phyloP scores from a whole-genome alignment of 2,888 invertebrate genomes.

The Tricholauxania praeusta region DNA sequence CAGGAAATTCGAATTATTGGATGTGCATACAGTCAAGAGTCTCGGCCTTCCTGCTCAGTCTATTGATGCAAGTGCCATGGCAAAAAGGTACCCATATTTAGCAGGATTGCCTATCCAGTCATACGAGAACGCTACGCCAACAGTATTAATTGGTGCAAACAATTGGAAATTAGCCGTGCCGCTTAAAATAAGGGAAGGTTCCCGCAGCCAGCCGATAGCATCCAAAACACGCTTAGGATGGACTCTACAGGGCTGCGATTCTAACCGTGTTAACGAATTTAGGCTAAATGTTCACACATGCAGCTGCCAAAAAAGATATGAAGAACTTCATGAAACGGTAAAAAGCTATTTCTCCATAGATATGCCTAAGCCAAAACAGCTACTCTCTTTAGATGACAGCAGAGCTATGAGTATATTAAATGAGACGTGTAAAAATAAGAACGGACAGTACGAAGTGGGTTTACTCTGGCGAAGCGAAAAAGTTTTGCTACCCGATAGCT shows the following conservation, averaged over 20 bases:
- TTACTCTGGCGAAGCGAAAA: constrained; percentile 49
- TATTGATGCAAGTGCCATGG: background rate
- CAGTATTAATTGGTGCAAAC: constrained; percentile 24
- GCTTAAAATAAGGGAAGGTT: constrained; percentile 37
- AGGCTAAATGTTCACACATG: constrained; percentile 33
- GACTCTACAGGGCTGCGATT: constrained; percentile 27
- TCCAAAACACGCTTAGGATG: constrained; percentile 38
- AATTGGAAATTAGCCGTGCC: constrained; percentile 38
- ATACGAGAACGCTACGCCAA: constrained; percentile 23
- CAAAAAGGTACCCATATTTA: constrained; percentile 11
- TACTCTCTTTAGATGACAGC: constrained; percentile 35
- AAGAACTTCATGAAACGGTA: constrained; percentile 30
- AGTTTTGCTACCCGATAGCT: constrained; percentile 40
- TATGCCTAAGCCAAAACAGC: constrained; percentile 6
- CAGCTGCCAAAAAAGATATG: constrained; percentile 28
- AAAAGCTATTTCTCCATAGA: constrained; percentile 32
- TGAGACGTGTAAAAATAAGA: constrained; percentile 35
- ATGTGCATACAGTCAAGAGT: constrained; percentile 21
- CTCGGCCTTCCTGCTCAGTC: constrained; percentile 18
- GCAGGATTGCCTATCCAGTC: constrained; percentile 17
- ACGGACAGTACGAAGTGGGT: constrained; percentile 43
- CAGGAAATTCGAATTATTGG: background rate
- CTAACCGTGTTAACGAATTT: background rate
- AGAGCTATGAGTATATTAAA: constrained; percentile 38
- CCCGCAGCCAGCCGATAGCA: constrained; percentile 29